Percentiles rank a stretch among this genome's conserved stretches.
Evolutionary conservation across 1,140 invertebrate genomes (phyloP).

Genomic region (Drosophila albomicans): DNA sequence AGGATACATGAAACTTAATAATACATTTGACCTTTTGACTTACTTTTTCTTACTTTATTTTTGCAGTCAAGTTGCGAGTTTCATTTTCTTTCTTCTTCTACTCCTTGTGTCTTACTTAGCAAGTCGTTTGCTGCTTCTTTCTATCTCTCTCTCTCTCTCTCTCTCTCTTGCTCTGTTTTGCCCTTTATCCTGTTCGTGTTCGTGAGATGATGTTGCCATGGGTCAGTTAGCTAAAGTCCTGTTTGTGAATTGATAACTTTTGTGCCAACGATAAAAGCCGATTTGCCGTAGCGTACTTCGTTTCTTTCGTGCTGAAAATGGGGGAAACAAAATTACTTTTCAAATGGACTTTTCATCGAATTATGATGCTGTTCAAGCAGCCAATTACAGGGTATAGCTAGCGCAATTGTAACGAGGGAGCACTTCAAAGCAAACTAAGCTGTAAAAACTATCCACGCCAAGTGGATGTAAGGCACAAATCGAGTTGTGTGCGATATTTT

Average conservation of each 20-base stretch:
- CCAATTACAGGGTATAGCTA: slow-evolving; percentile 1
- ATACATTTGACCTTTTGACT: slow-evolving; percentile 81
- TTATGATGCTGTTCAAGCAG: too few species aligned
- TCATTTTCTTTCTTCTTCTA: slow-evolving; percentile 17
- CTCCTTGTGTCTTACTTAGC: slow-evolving; percentile 27
- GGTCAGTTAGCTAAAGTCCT: slow-evolving; percentile 30
- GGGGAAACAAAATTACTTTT: neutral
- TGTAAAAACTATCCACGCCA: neutral
- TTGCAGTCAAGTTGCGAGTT: slow-evolving; percentile 6
- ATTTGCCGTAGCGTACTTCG: slow-evolving; percentile 20
- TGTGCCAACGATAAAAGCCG: slow-evolving; percentile 16
- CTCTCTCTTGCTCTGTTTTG: neutral
- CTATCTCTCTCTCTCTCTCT: neutral
- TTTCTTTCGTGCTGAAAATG: neutral
- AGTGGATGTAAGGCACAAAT: neutral
- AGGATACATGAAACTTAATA: slow-evolving; percentile 52
- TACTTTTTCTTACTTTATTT: slow-evolving; percentile 54
- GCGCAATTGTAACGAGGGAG: neutral
- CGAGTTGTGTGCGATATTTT: neutral
- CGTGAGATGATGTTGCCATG: slow-evolving; percentile 15
- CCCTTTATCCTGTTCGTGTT: neutral
- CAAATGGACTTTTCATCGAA: slow-evolving; percentile 11
- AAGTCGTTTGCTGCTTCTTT: slow-evolving; percentile 38
- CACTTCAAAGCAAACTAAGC: neutral
- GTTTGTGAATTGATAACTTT: slow-evolving; percentile 8